phyloP scores from a whole-genome alignment of 2,888 invertebrate species.

The Bombylius discolor region DNA sequence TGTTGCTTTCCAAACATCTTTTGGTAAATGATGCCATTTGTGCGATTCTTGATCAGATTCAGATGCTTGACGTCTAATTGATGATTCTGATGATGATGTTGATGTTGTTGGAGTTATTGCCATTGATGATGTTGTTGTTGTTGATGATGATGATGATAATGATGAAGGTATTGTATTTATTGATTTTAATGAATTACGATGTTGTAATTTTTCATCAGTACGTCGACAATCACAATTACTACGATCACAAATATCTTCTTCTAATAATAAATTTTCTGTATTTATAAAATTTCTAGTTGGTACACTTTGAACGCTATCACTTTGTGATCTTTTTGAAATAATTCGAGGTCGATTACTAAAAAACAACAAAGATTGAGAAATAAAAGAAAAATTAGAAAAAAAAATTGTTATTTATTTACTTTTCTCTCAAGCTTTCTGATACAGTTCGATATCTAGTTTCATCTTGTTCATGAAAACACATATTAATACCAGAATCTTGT shows the following conservation, averaged over 20 bases:
- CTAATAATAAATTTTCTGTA: background rate
- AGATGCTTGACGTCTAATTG: slow-evolving; percentile 7
- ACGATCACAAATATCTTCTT: background rate
- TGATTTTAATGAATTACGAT: background rate
- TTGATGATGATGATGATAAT: background rate
- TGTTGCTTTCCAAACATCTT: slow-evolving; percentile 67
- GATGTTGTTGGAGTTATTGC: background rate
- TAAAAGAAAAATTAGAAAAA: background rate
- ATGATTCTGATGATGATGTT: background rate
- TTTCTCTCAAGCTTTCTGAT: slow-evolving; percentile 10
- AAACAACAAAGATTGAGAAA: background rate
- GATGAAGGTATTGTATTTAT: background rate
- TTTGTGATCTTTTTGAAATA: slow-evolving; percentile 8
- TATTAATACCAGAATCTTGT: slow-evolving; percentile 65
- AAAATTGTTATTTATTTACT: slow-evolving; percentile 3
- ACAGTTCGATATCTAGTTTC: slow-evolving; percentile 30
- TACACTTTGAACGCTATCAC: slow-evolving; percentile 5
- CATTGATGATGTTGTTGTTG: background rate
- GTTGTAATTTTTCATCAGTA: background rate
- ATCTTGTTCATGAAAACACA: slow-evolving; percentile 58
- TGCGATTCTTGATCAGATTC: slow-evolving; percentile 5
- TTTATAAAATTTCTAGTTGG: background rate
- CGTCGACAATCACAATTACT: slow-evolving; percentile 6
- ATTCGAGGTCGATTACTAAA: background rate
- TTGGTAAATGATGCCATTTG: slow-evolving; percentile 63